A percentile compares a stretch with the other conserved stretches of the same genome.
Conservation (phyloP, 2,888 invertebrate genomes). For the Caenorhabditis becei region DNA sequence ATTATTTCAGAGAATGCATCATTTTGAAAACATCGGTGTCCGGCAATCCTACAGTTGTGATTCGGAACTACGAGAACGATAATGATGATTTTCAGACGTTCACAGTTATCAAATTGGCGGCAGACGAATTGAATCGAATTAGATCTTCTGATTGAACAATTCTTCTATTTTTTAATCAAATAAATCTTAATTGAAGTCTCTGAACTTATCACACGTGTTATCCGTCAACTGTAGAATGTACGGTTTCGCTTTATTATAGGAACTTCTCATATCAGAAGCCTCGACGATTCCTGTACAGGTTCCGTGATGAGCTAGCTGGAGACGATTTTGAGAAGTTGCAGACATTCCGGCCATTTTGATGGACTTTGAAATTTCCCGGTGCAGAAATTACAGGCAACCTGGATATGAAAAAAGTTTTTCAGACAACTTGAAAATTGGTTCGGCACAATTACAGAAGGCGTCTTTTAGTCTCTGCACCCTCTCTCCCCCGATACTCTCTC, state of each 20-base stretch:
- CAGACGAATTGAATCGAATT: no score
- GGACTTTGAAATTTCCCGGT: constrained; percentile 4
- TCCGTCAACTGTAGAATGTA: constrained; percentile 4
- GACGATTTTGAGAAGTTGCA: neutral
- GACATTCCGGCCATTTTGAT: neutral
- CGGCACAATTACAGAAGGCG: neutral
- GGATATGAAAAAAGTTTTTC: neutral
- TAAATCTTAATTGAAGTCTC: no score
- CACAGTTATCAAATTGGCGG: no score
- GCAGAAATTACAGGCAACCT: constrained; percentile 8
- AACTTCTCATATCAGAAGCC: neutral
- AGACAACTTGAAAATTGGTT: neutral
- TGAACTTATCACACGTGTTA: neutral
- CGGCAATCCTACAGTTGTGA: no score
- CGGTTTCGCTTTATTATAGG: neutral
- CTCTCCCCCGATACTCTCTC: neutral
- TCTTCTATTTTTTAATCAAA: no score
- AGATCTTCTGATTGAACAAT: no score
- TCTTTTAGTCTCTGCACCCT: neutral
- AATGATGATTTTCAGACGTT: no score
- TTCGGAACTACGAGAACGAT: no score
- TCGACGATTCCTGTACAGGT: neutral
- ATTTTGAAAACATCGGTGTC: no score
- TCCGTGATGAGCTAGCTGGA: constrained; percentile 8
- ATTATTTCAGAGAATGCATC: no score